A percentile compares a stretch with the other conserved stretches of the same genome.
phyloP scores from a whole-genome alignment of 2,113 vertebrate genomes.

The Epinephelus lanceolatus region DNA sequence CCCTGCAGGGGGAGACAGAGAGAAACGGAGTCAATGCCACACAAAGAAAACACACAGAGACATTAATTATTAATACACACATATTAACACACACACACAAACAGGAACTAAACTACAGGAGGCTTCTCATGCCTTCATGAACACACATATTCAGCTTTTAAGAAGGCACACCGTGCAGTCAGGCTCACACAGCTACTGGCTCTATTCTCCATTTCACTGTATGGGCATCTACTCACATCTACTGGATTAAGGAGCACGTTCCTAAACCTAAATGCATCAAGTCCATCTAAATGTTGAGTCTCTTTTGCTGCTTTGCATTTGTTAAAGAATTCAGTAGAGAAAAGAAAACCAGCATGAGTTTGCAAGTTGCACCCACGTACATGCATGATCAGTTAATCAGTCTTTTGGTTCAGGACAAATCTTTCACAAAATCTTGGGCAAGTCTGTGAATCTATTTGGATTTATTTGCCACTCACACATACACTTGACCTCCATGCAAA shows the following conservation, averaged over 20 bases:
- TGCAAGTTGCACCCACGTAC: no score
- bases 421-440: no score
- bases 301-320: not conserved
- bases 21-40: slow-evolving; percentile 21
- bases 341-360: not conserved
- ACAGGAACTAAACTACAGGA: slow-evolving; percentile 23
- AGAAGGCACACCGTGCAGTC: slow-evolving; percentile 45
- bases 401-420: no score
- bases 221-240: slow-evolving; percentile 28
- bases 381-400: no score
- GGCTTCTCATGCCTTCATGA: slow-evolving; percentile 20
- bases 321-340: not conserved
- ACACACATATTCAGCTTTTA: slow-evolving; percentile 47
- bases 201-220: slow-evolving; percentile 11
- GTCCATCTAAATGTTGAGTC: not conserved
- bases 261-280: not conserved
- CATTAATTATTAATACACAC: not conserved
- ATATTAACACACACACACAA: slow-evolving; percentile 4
- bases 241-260: not conserved
- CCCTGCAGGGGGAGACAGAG: slow-evolving; percentile 86
- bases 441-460: no score
- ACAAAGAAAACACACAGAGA: not conserved
- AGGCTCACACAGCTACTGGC: slow-evolving; percentile 38
- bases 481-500: no score
- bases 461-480: no score